Evolutionary conservation across 2,888 invertebrate species (phyloP), one percentile per base, ranked within the genome.

Genomic region (Synergus gifuensis): DNA sequence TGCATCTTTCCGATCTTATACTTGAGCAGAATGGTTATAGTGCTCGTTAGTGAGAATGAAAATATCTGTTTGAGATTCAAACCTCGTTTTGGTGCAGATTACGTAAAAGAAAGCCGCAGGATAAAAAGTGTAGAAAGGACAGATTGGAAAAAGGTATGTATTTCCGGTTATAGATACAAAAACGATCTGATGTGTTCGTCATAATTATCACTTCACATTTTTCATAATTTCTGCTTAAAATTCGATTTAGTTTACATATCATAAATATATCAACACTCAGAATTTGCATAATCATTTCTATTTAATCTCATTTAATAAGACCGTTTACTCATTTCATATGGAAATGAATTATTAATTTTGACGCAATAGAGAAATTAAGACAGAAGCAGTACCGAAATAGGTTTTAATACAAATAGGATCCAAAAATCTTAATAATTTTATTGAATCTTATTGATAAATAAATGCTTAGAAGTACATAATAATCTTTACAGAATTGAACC

Each of bases 51-150:
- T 36, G n/a, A 36, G 36, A 73, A 73, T 54, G 54, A 54, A 73
- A n/a, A 73, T 73, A n/a, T 73, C 49, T 54, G 49, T 54, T 49
- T 73, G 40, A 73, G 73, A 73, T 73, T n/a, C 36, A 73, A 36
- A 54, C 40, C 73, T 73, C 54, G 73, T n/a, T 54, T 73, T 54
- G 49, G 28, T 28, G 11, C 16, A n/a, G n/a, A 73, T 73, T 40
- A 54, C 54, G 73, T 40, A 54, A 73, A 73, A 73, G 54, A 11
- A 73, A 54, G 36, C 36, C 54, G 46, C 69, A 54, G n/a, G 49
- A 73, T 73, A 36, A 54, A 49, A 73, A 36, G 54, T 54, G 36
- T 28, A 22, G 28, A 54, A 12, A 36, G n/a, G 60, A 18, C 22
- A 60, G 4, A 60, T 28, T 54, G 4, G 22, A 11, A 14, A 5